A percentile compares a stretch with the other conserved stretches of the same genome.
These are phyloP conservation scores for Rhabdomys dilectus DNA, from an alignment of 2,113 vertebrate species.

Conservation along the genomic window DNA sequence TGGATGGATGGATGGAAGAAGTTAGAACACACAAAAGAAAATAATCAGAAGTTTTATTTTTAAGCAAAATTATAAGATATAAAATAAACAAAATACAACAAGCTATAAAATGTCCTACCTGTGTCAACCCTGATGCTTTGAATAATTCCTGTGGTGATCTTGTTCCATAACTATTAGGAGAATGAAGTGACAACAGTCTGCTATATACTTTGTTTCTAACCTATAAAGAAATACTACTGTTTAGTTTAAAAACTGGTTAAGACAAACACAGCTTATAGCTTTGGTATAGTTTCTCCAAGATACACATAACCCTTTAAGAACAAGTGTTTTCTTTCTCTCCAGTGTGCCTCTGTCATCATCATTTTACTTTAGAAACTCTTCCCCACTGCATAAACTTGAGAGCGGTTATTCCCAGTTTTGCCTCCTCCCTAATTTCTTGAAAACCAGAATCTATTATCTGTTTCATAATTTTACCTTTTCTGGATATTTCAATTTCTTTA, in stretches of 20 bases:
- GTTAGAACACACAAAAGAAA: slow-evolving; percentile 41
- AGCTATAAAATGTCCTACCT: slow-evolving; percentile 87
- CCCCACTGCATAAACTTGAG: background rate
- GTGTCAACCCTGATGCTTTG: slow-evolving; percentile 95
- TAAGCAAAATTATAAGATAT: slow-evolving; percentile 15
- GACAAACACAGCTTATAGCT: slow-evolving; percentile 14
- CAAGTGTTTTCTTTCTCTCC: background rate
- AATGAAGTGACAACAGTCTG: slow-evolving; percentile 93
- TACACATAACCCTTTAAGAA: background rate
- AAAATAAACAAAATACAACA: background rate
- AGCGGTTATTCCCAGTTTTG: background rate
- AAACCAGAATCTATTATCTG: background rate
- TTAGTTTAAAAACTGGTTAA: slow-evolving; percentile 42
- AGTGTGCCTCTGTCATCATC: background rate
- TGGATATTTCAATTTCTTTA: slow-evolving; percentile 54
- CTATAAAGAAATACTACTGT: slow-evolving; percentile 84
- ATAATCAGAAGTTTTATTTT: slow-evolving; percentile 50
- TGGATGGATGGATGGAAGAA: background rate
- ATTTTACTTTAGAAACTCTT: slow-evolving; percentile 28
- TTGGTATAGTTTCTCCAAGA: background rate
- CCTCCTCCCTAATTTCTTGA: background rate
- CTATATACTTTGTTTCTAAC: slow-evolving; percentile 96
- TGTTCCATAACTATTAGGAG: slow-evolving; percentile 93
- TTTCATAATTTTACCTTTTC: background rate
- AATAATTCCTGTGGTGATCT: slow-evolving; percentile 97